Conservation (phyloP, 1,140 invertebrate species). For the Diorhabda carinulata region DNA sequence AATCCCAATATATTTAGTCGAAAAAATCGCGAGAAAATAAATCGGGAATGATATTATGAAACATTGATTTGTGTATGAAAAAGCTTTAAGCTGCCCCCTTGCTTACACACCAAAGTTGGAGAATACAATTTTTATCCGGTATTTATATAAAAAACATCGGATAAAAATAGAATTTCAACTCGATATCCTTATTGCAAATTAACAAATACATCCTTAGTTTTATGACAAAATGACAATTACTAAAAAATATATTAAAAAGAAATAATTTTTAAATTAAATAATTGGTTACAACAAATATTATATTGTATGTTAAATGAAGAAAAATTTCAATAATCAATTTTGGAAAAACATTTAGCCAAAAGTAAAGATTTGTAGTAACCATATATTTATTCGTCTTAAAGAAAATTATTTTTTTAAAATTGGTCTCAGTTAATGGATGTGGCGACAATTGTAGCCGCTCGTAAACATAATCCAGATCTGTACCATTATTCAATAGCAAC, state of each 20-base stretch:
- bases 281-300: no score
- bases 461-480: background rate
- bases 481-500: conserved; percentile 20
- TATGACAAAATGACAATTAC: conserved; percentile 4
- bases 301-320: no score
- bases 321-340: no score
- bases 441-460: background rate
- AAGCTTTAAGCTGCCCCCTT: conserved; percentile 46
- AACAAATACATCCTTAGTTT: conserved; percentile 24
- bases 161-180: conserved; percentile 19
- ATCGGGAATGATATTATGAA: conserved; percentile 11
- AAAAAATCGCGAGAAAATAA: conserved; percentile 12
- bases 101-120: conserved; percentile 35
- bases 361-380: no score
- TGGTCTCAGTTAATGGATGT: background rate
- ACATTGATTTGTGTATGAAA: conserved; percentile 21
- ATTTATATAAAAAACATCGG: conserved; percentile 15
- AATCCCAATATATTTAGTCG: conserved; percentile 18
- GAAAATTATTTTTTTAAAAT: conserved; percentile 5
- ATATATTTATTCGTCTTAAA: background rate
- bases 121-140: conserved; percentile 24
- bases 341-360: no score
- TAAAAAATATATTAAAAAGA: conserved; percentile 19
- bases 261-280: background rate
- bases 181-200: conserved; percentile 21